Conservation (phyloP, 35 echinoderm and acorn worm genomes). For the Ptychodera flava region DNA sequence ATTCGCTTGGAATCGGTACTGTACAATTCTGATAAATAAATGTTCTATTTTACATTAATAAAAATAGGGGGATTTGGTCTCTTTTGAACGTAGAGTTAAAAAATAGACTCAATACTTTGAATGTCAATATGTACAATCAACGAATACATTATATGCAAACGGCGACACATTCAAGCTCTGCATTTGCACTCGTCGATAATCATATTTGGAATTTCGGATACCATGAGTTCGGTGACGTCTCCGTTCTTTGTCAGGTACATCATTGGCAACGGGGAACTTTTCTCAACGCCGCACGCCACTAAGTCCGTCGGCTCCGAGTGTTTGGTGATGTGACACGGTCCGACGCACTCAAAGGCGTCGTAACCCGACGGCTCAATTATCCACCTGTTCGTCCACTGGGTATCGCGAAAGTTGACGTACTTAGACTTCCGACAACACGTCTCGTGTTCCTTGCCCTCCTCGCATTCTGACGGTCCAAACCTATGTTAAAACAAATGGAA, state of each 20-base stretch:
- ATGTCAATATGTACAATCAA: no score
- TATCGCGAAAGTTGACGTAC: slow-evolving; percentile 72
- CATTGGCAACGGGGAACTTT: slow-evolving; percentile 68
- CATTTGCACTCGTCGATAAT: slow-evolving; percentile 88
- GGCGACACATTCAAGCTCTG: background rate
- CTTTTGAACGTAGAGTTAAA: no score
- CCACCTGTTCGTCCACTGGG: slow-evolving; percentile 80
- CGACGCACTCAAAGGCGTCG: slow-evolving; percentile 78
- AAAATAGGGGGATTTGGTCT: no score
- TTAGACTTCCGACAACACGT: slow-evolving; percentile 68
- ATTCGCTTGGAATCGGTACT: no score
- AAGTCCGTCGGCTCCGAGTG: background rate
- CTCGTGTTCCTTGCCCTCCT: slow-evolving; percentile 32
- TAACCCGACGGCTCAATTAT: slow-evolving; percentile 91
- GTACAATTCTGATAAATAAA: no score
- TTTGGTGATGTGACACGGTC: slow-evolving; percentile 41
- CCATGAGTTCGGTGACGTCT: slow-evolving; percentile 58
- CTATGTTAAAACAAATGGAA: slow-evolving; percentile 53
- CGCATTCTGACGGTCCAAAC: slow-evolving; percentile 58
- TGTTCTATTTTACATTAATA: no score
- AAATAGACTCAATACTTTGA: no score
- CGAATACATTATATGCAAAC: no score
- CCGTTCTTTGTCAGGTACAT: slow-evolving; percentile 82
- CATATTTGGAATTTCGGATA: slow-evolving; percentile 90
- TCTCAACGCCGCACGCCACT: slow-evolving; percentile 46